Conservation (phyloP, 2,113 vertebrate species). For the Oncorhynchus mykiss region DNA sequence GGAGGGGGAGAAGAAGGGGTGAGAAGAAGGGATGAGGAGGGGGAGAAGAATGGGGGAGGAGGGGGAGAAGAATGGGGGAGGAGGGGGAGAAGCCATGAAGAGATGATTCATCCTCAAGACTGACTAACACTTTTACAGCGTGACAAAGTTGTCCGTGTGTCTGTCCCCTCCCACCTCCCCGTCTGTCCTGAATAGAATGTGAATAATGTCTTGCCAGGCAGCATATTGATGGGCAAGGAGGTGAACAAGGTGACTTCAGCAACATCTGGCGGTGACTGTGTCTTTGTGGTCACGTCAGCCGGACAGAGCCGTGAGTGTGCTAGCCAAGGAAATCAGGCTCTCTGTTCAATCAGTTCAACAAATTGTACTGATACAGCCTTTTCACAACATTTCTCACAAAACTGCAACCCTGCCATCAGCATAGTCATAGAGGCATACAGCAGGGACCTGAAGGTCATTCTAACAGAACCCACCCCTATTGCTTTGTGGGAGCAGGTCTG, state of each 20-base stretch:
- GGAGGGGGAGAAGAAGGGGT: neutral
- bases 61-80: neutral
- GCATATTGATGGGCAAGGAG: neutral
- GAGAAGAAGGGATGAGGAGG: neutral
- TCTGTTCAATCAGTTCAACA: no score
- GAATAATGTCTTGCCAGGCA: conserved; percentile 39
- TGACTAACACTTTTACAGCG: conserved; percentile 32
- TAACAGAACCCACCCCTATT: neutral
- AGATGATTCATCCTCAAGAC: conserved; percentile 1
- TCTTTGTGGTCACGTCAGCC: conserved; percentile 3
- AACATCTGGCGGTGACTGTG: neutral
- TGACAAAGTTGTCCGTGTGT: conserved; percentile 5
- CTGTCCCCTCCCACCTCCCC: conserved; percentile 19
- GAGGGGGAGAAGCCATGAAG: neutral
- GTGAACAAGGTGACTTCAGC: conserved; percentile 6
- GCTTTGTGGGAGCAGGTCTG: neutral
- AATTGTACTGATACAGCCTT: neutral
- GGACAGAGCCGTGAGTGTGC: conserved; percentile 11
- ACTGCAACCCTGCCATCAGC: neutral
- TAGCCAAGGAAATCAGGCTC: no score
- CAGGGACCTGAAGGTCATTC: neutral
- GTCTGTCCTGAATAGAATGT: conserved; percentile 37
- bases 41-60: neutral
- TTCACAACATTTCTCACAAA: neutral
- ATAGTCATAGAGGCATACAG: neutral